Percentiles rank a stretch among this genome's conserved stretches.
These are phyloP conservation scores for Drosophila cognata DNA, from an alignment of 2,888 invertebrate species.

Conservation along the genomic window DNA sequence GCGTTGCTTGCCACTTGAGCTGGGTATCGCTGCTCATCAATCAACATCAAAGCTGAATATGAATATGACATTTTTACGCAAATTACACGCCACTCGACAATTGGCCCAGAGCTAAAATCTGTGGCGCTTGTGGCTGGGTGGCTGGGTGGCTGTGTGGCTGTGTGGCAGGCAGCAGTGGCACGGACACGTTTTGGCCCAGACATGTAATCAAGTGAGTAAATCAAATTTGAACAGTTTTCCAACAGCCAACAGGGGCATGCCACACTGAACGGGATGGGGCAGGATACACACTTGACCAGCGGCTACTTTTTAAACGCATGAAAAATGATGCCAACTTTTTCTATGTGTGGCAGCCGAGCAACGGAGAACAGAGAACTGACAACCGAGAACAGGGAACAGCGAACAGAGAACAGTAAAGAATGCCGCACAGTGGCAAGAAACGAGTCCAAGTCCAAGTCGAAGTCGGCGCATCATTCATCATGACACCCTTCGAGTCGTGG, in stretches of 20 bases:
- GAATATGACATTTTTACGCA: slow-evolving; percentile 82
- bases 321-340: slow-evolving; percentile 76
- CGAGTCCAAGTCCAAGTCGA: slow-evolving; percentile 6
- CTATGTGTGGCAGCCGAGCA: slow-evolving; percentile 10
- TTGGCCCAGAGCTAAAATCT: slow-evolving; percentile 62
- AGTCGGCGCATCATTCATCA: slow-evolving; percentile 77
- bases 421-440: slow-evolving; percentile 10
- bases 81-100: slow-evolving; percentile 81
- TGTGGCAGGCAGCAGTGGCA: slow-evolving; percentile 6
- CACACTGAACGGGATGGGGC: neutral
- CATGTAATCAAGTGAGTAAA: slow-evolving; percentile 83
- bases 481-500: slow-evolving; percentile 68
- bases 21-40: slow-evolving; percentile 58
- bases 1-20: slow-evolving; percentile 63
- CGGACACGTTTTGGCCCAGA: slow-evolving; percentile 4
- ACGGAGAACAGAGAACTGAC: neutral
- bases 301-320: slow-evolving; percentile 78
- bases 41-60: slow-evolving; percentile 72
- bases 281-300: slow-evolving; percentile 42
- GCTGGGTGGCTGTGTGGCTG: neutral
- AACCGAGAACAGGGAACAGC: neutral
- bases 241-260: slow-evolving; percentile 50
- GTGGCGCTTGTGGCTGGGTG: slow-evolving; percentile 14
- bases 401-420: slow-evolving; percentile 5
- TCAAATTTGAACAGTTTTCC: slow-evolving; percentile 83